phyloP scores from a whole-genome alignment of 2,888 invertebrate genomes.

The Nebria brevicollis region DNA sequence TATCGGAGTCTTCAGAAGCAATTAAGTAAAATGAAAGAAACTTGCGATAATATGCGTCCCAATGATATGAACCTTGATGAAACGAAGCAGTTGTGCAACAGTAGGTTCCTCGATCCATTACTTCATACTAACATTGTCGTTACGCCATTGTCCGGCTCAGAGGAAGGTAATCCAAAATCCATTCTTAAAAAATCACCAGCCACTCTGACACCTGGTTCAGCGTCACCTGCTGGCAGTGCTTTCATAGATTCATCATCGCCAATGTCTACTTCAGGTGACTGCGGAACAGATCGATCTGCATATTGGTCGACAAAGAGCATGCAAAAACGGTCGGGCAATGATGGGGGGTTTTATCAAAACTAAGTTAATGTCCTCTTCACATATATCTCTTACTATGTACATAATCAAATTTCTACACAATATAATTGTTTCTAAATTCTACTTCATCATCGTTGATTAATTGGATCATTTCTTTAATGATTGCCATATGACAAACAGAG shows the following conservation, averaged over 20 bases:
- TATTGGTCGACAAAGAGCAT: conserved; percentile 12
- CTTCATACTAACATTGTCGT: conserved; percentile 60
- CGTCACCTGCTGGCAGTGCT: conserved; percentile 11
- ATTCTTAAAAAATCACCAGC: conserved; percentile 69
- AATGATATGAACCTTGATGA: conserved; percentile 2
- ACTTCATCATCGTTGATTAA: not conserved
- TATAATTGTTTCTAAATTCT: not conserved
- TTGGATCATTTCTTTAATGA: not conserved
- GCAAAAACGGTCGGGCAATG: not conserved
- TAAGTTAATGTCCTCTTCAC: conserved; percentile 62
- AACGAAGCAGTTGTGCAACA: conserved; percentile 26
- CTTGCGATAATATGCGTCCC: conserved; percentile 73
- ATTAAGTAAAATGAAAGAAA: conserved; percentile 82
- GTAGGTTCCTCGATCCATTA: conserved; percentile 61
- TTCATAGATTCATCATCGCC: conserved; percentile 15
- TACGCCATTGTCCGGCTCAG: conserved; percentile 55
- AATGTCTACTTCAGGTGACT: conserved; percentile 8
- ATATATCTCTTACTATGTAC: conserved; percentile 46
- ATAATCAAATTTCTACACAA: conserved; percentile 8
- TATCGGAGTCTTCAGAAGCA: conserved; percentile 81
- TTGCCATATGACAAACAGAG: not conserved
- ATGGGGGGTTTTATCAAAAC: conserved; percentile 57
- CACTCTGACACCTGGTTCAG: conserved; percentile 7
- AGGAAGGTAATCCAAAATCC: conserved; percentile 67
- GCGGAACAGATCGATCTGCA: conserved; percentile 8